These are phyloP conservation scores for Stenotaenia linearis DNA, from an alignment of 2,888 invertebrate species.

Conservation along the genomic window DNA sequence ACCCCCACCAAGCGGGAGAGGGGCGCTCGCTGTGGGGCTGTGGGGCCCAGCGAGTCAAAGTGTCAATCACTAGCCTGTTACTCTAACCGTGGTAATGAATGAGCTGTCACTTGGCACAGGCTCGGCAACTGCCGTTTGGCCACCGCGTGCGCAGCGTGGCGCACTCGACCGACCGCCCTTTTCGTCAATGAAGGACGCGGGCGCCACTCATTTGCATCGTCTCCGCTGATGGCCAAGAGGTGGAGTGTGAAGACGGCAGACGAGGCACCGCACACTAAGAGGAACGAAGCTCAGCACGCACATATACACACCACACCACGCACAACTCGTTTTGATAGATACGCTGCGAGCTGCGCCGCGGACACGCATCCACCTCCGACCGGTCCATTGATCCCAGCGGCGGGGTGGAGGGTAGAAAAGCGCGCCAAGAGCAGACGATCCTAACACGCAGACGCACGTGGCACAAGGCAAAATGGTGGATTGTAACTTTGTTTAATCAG, in stretches of 20 bases:
- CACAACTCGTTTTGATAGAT: constrained; percentile 28
- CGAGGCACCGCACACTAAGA: background rate
- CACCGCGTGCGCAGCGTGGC: constrained; percentile 28
- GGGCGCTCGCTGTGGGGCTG: constrained; percentile 27
- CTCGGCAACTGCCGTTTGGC: constrained; percentile 26
- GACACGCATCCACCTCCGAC: constrained; percentile 26
- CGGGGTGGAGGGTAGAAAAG: background rate
- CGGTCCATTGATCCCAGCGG: background rate
- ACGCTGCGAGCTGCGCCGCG: constrained; percentile 20
- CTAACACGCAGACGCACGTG: background rate
- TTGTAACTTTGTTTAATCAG: background rate
- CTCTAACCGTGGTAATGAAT: constrained; percentile 35
- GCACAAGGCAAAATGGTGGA: background rate
- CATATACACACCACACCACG: constrained; percentile 9
- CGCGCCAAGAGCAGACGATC: background rate
- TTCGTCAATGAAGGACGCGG: constrained; percentile 10
- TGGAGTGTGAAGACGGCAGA: constrained; percentile 3
- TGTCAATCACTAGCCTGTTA: constrained; percentile 35
- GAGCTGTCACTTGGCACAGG: constrained; percentile 35
- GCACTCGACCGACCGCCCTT: constrained; percentile 17
- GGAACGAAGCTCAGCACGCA: background rate
- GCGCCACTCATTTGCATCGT: constrained; percentile 28
- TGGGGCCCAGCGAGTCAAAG: constrained; percentile 28
- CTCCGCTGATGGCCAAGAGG: constrained; percentile 15
- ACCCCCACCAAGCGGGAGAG: background rate